These are phyloP conservation scores for Polyommatus icarus DNA, from an alignment of 2,888 invertebrate genomes.

Conservation along the genomic window DNA sequence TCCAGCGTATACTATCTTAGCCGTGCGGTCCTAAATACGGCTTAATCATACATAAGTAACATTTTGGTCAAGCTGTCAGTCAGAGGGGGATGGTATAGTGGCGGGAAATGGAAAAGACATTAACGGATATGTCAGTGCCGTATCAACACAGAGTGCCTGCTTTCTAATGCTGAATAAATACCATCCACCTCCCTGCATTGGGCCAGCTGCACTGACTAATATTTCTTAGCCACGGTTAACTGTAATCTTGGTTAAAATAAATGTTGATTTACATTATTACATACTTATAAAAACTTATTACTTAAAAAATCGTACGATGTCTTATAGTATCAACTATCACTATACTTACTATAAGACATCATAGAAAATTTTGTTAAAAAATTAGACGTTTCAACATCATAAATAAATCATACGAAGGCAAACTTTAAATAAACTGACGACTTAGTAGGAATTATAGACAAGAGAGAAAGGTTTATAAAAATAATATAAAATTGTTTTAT, in stretches of 20 bases:
- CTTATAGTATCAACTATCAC: too few relatives aligned
- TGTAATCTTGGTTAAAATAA: neutral
- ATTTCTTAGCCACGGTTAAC: neutral
- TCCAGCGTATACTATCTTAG: neutral
- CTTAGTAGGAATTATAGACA: too few relatives aligned
- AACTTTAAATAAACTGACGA: too few relatives aligned
- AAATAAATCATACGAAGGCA: too few relatives aligned
- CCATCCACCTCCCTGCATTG: slow-evolving; percentile 62
- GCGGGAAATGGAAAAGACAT: slow-evolving; percentile 79
- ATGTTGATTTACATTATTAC: too few relatives aligned
- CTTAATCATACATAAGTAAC: slow-evolving; percentile 43
- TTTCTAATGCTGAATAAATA: slow-evolving; percentile 78
- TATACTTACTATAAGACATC: too few relatives aligned
- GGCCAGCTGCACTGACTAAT: slow-evolving; percentile 50
- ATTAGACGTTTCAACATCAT: too few relatives aligned
- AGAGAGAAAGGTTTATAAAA: too few relatives aligned
- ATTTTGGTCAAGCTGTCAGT: slow-evolving; percentile 66
- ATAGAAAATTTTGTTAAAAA: too few relatives aligned
- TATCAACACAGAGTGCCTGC: slow-evolving; percentile 76
- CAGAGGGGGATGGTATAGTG: slow-evolving; percentile 54
- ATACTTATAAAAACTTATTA: too few relatives aligned
- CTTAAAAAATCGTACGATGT: too few relatives aligned
- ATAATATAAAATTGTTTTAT: too few relatives aligned
- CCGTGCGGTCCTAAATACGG: slow-evolving; percentile 31
- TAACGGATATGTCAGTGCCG: slow-evolving; percentile 79